Percentiles rank a stretch among this genome's conserved stretches.
Conservation (phyloP, 1,140 invertebrate genomes). For the Trichoplusia ni region DNA sequence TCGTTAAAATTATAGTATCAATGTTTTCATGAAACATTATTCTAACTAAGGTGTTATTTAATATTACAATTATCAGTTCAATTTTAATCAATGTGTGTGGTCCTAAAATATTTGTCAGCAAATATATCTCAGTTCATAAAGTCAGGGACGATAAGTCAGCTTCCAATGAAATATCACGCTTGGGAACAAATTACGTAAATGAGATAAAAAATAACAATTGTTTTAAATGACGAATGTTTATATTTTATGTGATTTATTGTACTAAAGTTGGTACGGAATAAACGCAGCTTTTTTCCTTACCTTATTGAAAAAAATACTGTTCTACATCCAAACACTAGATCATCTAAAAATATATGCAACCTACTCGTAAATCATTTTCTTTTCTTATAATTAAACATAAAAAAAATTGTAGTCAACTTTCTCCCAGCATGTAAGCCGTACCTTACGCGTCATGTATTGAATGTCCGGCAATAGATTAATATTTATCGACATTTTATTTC, state of each 20-base stretch:
- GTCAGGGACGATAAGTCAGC: constrained; percentile 13
- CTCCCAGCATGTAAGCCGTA: constrained; percentile 52
- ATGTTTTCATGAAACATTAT: not conserved
- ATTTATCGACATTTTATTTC: constrained; percentile 71
- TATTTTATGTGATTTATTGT: not conserved
- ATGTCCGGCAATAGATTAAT: constrained; percentile 68
- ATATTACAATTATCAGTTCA: constrained; percentile 13
- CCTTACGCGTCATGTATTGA: constrained; percentile 47
- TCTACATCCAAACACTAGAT: no score
- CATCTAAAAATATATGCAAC: no score
- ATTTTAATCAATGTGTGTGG: constrained; percentile 28
- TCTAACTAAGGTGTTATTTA: not conserved
- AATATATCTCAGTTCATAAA: constrained; percentile 14
- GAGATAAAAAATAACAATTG: not conserved
- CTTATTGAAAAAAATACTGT: no score
- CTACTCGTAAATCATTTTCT: no score
- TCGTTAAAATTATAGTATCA: not conserved
- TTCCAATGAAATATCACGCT: constrained; percentile 13
- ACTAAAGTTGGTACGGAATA: no score
- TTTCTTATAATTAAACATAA: no score
- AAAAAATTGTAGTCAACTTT: no score
- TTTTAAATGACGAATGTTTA: not conserved
- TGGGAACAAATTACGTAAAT: constrained; percentile 1
- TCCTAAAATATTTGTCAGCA: constrained; percentile 13
- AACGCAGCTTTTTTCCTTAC: no score